Percentiles rank a stretch among this genome's conserved stretches.
phyloP scores from a whole-genome alignment of 2,888 invertebrate genomes.

The Idaea aversata region DNA sequence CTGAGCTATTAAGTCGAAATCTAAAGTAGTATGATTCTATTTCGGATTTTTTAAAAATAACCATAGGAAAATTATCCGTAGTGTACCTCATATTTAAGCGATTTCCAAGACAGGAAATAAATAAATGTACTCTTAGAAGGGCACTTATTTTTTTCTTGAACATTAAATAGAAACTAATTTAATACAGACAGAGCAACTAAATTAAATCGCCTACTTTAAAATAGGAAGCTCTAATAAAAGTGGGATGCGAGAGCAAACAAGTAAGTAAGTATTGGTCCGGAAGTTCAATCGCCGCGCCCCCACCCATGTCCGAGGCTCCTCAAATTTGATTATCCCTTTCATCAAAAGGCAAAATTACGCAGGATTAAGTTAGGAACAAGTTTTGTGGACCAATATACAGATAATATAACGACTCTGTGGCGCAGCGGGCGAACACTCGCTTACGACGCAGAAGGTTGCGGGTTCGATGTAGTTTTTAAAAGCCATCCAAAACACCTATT shows the following conservation, averaged over 20 bases:
- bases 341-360: constrained; percentile 33
- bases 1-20: too few species aligned
- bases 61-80: too few species aligned
- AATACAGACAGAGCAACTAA: neutral
- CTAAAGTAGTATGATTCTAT: too few species aligned
- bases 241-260: constrained; percentile 6
- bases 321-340: constrained; percentile 36
- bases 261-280: constrained; percentile 20
- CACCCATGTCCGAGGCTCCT: constrained; percentile 27
- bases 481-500: neutral
- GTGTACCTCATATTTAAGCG: too few species aligned
- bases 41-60: too few species aligned
- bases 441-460: neutral
- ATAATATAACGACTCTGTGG: neutral
- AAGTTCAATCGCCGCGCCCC: constrained; percentile 24
- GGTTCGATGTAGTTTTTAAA: neutral
- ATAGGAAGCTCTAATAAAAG: constrained; percentile 1
- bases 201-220: constrained; percentile 3
- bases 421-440: neutral
- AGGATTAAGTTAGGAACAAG: constrained; percentile 32
- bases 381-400: constrained; percentile 22
- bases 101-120: too few species aligned
- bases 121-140: too few species aligned
- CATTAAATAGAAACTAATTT: too few species aligned
- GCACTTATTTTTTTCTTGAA: too few species aligned